A percentile compares a stretch with the other conserved stretches of the same genome.
phyloP scores from a whole-genome alignment of 2,797 vertebrate genomes.

The Acanthiza pusilla region DNA sequence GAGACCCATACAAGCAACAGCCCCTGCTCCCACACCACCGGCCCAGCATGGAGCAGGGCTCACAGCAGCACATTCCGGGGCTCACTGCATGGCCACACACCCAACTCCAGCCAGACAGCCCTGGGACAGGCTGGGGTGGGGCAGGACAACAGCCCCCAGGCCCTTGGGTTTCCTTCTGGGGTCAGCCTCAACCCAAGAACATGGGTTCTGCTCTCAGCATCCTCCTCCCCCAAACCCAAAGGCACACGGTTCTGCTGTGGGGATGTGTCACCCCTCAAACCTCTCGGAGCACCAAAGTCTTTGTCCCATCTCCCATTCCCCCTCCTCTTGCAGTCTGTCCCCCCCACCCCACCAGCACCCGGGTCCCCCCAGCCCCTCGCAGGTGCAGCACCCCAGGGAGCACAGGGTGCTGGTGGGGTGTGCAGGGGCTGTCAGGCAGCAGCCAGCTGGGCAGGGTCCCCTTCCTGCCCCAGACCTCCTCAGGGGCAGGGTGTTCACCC shows the following conservation, averaged over 20 bases:
- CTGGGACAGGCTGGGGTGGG: background rate
- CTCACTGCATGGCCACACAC: background rate
- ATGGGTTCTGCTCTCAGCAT: background rate
- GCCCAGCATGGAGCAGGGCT: background rate
- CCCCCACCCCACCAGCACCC: fast-evolving
- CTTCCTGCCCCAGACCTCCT: background rate
- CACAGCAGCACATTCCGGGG: background rate
- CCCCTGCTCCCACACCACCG: background rate
- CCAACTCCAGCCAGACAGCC: background rate
- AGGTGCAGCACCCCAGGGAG: background rate
- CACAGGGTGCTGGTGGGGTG: background rate
- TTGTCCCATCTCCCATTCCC: background rate
- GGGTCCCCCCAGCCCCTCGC: background rate
- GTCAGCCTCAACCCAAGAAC: background rate
- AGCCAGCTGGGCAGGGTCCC: background rate
- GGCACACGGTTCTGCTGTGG: fast-evolving
- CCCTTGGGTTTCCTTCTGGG: background rate
- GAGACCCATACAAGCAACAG: background rate
- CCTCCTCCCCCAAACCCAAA: background rate
- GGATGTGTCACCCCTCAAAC: background rate
- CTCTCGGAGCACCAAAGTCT: background rate
- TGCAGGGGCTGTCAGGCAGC: background rate
- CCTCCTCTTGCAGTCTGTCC: background rate
- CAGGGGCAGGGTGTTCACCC: background rate
- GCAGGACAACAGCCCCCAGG: background rate